Evolutionary conservation across 2,797 vertebrate species (phyloP), one percentile per base, ranked within the genome.

Genomic region (Peromyscus eremicus): DNA sequence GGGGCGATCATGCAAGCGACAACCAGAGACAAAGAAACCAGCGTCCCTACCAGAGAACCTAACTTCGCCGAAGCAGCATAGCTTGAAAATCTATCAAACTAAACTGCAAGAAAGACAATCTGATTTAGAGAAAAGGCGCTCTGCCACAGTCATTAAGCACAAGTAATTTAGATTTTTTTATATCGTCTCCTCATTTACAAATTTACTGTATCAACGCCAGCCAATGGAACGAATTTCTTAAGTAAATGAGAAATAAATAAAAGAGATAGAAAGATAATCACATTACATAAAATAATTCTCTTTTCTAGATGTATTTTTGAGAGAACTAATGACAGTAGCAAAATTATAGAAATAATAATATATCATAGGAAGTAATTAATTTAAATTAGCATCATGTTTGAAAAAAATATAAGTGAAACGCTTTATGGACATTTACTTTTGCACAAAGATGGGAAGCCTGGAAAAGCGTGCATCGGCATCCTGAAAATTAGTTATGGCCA

Each of bases 1-100:
- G 99, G 99, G 99, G 99, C 99, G 99, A 99, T 99, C 99, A 99
- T 99, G 99, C 99, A 99, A 99, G 99, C 99, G 99, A 99, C 99
- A 99, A 98, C 98, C 98, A 99, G 99, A 99, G 99, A 99, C 99
- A 99, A 99, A 99, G 99, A 96, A 97, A 99, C 98, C 98, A 98
- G 98, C 98, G 94, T 99, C 98, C 98, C 98, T 99, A 99, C 98
- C 98, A 99, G 98, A 96, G 79, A 98, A 98, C 98, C 98, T 98
- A 99, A 99, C 99, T 99, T 99, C 98, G 77, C 97, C 94, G 98
- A 98, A 98, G 98, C 98, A 98, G 97, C 98, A 98, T 98, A 98
- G 98, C 98, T 98, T 98, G 98, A 98, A 99, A 99, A 99, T 99
- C 99, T 99, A 99, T 99, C 98, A 99, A 99, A 99, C 99, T 99